Evolutionary conservation across 1,140 invertebrate species (phyloP).

Genomic region (Carposina sasakii): DNA sequence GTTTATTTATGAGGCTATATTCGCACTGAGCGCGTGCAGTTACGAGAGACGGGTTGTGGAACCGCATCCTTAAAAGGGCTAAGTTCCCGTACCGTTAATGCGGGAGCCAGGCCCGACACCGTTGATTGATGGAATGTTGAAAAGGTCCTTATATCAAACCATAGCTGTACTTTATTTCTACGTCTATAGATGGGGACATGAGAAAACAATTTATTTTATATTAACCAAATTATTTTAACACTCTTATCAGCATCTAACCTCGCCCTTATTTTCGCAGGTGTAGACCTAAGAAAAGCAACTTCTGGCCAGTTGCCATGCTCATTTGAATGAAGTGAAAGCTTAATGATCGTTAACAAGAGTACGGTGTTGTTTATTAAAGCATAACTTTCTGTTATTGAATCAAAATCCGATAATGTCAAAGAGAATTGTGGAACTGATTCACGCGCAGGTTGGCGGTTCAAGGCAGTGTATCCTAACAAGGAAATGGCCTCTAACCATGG

Average conservation of each 20-base stretch:
- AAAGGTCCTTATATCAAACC: too few relatives aligned
- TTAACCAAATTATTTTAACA: too few relatives aligned
- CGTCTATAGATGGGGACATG: too few relatives aligned
- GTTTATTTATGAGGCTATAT: too few relatives aligned
- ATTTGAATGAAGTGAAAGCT: too few relatives aligned
- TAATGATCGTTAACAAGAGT: too few relatives aligned
- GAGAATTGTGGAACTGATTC: background rate
- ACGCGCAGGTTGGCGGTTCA: slow-evolving; percentile 32
- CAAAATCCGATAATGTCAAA: slow-evolving; percentile 19
- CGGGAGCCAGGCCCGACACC: slow-evolving; percentile 35
- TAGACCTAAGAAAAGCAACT: too few relatives aligned
- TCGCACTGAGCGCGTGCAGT: slow-evolving; percentile 33
- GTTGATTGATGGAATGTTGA: slow-evolving; percentile 49
- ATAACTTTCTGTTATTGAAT: too few relatives aligned
- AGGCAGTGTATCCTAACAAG: slow-evolving; percentile 33
- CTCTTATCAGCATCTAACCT: slow-evolving; percentile 16
- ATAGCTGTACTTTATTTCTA: too few relatives aligned
- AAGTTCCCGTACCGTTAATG: slow-evolving; percentile 56
- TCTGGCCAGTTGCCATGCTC: too few relatives aligned
- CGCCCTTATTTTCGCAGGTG: background rate
- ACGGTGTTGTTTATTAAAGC: too few relatives aligned
- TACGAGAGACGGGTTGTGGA: slow-evolving; percentile 20
- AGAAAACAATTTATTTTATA: too few relatives aligned
- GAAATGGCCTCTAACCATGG: slow-evolving; percentile 31
- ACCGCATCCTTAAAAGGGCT: slow-evolving; percentile 54